phyloP scores from a whole-genome alignment of 2,888 invertebrate genomes.

The Harpalus rufipes region DNA sequence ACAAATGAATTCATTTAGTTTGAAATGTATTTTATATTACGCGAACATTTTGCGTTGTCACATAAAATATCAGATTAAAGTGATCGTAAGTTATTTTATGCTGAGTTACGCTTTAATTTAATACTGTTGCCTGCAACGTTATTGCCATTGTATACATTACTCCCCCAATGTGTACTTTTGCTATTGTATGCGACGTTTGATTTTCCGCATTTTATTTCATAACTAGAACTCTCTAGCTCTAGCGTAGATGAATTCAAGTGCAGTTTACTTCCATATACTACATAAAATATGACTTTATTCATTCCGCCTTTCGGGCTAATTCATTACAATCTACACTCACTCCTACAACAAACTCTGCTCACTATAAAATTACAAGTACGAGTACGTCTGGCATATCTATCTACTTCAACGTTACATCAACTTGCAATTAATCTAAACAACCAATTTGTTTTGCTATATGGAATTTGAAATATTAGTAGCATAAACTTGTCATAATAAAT shows the following conservation, averaged over 20 bases:
- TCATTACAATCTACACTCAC: not conserved
- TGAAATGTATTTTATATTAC: slow-evolving; percentile 46
- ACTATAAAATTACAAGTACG: not conserved
- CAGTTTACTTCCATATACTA: not conserved
- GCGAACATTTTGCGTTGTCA: slow-evolving; percentile 49
- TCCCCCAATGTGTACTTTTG: slow-evolving; percentile 24
- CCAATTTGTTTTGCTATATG: too few relatives aligned
- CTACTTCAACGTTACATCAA: too few relatives aligned
- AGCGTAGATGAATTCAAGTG: not conserved
- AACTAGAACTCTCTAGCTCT: not conserved
- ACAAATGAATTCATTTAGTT: slow-evolving; percentile 51
- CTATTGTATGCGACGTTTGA: slow-evolving; percentile 41
- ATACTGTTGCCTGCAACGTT: slow-evolving; percentile 30
- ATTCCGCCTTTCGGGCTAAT: not conserved
- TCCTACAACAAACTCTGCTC: not conserved
- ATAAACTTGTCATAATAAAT: too few relatives aligned
- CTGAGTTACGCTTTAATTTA: slow-evolving; percentile 65
- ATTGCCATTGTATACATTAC: slow-evolving; percentile 48
- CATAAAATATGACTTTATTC: slow-evolving; percentile 6
- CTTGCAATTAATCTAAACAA: too few relatives aligned
- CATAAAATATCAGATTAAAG: slow-evolving; percentile 61
- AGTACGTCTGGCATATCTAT: too few relatives aligned
- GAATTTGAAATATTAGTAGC: too few relatives aligned
- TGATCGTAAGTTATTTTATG: slow-evolving; percentile 64
- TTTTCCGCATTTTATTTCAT: slow-evolving; percentile 44